Conservation (phyloP, 30 jellyfish, hydroid and myxozoan species). For the Catostylus mosaicus region DNA sequence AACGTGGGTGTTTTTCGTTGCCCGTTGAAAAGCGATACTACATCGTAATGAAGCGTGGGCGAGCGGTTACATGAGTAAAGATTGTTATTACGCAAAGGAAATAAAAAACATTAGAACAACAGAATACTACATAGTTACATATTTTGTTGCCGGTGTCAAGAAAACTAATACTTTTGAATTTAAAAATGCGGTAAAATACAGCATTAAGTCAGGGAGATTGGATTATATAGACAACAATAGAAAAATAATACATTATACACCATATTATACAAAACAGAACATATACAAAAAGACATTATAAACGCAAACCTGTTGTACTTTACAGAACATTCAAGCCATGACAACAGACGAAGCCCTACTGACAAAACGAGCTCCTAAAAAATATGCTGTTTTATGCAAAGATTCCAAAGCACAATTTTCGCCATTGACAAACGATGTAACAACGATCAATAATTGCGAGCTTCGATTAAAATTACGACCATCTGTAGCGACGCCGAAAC, state of each 20-base stretch:
- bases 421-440: conserved; percentile 25
- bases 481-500: conserved; percentile 23
- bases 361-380: background rate
- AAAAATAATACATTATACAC: too few species aligned
- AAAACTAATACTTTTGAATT: too few species aligned
- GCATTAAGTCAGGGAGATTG: background rate
- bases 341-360: background rate
- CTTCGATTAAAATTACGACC: conserved; percentile 61
- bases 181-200: background rate
- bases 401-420: conserved; percentile 6
- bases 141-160: too few species aligned
- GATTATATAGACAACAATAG: background rate
- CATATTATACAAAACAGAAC: too few species aligned
- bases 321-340: background rate
- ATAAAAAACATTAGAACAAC: too few species aligned
- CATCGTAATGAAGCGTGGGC: too few species aligned
- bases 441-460: conserved; percentile 26
- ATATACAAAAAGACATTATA: too few species aligned
- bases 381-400: conserved; percentile 25
- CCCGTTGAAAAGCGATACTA: too few species aligned
- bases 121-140: too few species aligned
- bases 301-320: background rate
- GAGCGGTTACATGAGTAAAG: too few species aligned
- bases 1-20: too few species aligned
- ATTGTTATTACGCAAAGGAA: too few species aligned